A percentile compares a stretch with the other conserved stretches of the same genome.
phyloP scores from a whole-genome alignment of 2,888 invertebrate genomes.

The Plagodis dolabraria region DNA sequence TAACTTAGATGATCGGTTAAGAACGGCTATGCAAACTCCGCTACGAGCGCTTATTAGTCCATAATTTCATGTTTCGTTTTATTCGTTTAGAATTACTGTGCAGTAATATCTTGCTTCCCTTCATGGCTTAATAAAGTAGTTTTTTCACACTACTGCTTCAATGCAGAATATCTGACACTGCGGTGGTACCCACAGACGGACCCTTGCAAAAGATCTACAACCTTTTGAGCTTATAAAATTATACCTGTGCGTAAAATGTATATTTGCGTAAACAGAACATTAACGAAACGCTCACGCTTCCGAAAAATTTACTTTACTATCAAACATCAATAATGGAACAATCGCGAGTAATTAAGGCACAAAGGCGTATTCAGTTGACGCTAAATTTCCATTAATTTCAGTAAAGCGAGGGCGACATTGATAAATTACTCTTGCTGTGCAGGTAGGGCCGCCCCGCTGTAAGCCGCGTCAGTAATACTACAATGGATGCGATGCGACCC shows the following conservation, averaged over 20 bases:
- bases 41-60: too few relatives aligned
- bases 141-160: too few relatives aligned
- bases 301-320: constrained; percentile 3
- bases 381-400: constrained; percentile 73
- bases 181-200: too few relatives aligned
- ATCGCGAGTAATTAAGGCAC: constrained; percentile 65
- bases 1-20: too few relatives aligned
- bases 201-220: too few relatives aligned
- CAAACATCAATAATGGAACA: constrained; percentile 58
- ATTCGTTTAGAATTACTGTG: too few relatives aligned
- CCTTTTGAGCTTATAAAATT: neutral
- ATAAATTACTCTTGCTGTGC: constrained; percentile 58
- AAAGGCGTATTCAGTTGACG: constrained; percentile 63
- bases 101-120: too few relatives aligned
- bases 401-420: constrained; percentile 59
- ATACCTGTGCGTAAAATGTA: neutral
- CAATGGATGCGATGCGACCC: constrained; percentile 8
- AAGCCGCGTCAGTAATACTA: constrained; percentile 1
- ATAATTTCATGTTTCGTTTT: too few relatives aligned
- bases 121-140: too few relatives aligned
- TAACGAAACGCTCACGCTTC: neutral
- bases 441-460: constrained; percentile 34
- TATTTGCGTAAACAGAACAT: neutral
- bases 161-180: too few relatives aligned
- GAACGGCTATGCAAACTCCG: too few relatives aligned